Evolutionary conservation across 2,888 invertebrate genomes (phyloP), one percentile per base, ranked within the genome.

Genomic region (Pachliopta kotzebuea): DNA sequence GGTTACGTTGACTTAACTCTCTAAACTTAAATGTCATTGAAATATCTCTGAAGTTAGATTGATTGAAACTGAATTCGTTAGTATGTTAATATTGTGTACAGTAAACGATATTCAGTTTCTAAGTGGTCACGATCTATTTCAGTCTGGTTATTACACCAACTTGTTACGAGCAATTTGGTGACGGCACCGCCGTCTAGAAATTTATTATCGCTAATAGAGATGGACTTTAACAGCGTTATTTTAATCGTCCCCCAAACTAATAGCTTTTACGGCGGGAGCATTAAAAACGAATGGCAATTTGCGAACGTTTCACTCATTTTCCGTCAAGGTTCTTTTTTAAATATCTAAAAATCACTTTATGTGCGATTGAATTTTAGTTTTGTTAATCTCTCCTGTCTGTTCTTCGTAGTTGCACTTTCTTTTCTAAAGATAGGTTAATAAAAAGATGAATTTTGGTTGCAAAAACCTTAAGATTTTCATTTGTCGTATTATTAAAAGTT

Each of bases 151-250:
- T 62, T 56, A 50, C 62, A 24, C 21, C 49, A 56, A 56, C 31
- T 56, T 56, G 56, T 45, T 56, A 24, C 56, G 55, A 50, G 56
- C 37, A 50, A 56, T 56, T 50, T 23, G 31, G 50, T 50, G 49
- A 50, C 56, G 57, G 6, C 62, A 21, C 31, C 50, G 62, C 37
- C 26, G 62, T 17, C 31, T 55, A n/a, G 4, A 29, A 62, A 62
- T 62, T 62, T 62, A 62, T 62, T 56, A 56, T 23, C 62, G 62
- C 50, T 62, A 62, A 62, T 62, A 37, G 62, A 56, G 50, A 62
- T 56, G 62, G 45, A 62, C 56, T 56, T 50, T 56, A 62, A 57
- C 52, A 52, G 52, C 37, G 31, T 62, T 57, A 57, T 52, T 62
- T 62, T 57, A 62, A 62, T 62, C 56, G 56, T 31, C 31, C 20